Conservation (phyloP, 1,140 invertebrate genomes). For the Drosophila sucinea region DNA sequence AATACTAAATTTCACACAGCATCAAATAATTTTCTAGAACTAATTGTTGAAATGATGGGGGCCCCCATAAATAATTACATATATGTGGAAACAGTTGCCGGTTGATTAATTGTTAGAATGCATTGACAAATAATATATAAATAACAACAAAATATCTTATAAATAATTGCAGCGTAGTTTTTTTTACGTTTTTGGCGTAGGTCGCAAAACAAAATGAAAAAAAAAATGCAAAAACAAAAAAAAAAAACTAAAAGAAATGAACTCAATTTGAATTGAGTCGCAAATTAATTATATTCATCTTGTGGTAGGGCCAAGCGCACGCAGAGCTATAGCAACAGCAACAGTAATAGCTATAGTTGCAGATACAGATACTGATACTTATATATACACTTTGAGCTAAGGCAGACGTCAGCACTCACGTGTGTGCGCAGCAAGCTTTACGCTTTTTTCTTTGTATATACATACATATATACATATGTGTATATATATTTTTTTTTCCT, state of each 20-base stretch:
- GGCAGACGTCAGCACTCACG: slow-evolving; percentile 50
- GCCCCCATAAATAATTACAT: slow-evolving; percentile 6
- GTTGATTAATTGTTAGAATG: background rate
- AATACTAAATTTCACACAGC: slow-evolving; percentile 55
- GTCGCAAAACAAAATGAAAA: slow-evolving; percentile 20
- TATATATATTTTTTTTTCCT: background rate
- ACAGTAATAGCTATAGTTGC: slow-evolving; percentile 18
- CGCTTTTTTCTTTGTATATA: slow-evolving; percentile 21
- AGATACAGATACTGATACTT: slow-evolving; percentile 28
- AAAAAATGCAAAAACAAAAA: background rate
- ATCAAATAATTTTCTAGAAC: slow-evolving; percentile 52
- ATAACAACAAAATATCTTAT: background rate
- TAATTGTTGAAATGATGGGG: slow-evolving; percentile 23
- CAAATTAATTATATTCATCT: slow-evolving; percentile 51
- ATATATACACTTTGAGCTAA: slow-evolving; percentile 14
- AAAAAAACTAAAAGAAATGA: background rate
- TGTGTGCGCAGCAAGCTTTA: slow-evolving; percentile 65
- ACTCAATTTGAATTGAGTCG: slow-evolving; percentile 13
- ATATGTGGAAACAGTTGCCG: background rate
- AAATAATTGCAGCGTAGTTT: slow-evolving; percentile 25
- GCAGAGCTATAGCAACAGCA: background rate
- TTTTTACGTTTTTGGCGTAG: slow-evolving; percentile 31
- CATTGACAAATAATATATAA: background rate
- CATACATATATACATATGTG: background rate
- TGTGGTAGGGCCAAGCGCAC: slow-evolving; percentile 48